Base-by-base conservation (phyloP, 2,888 invertebrate genomes). In the Pachydiplax longipennis region DNA sequence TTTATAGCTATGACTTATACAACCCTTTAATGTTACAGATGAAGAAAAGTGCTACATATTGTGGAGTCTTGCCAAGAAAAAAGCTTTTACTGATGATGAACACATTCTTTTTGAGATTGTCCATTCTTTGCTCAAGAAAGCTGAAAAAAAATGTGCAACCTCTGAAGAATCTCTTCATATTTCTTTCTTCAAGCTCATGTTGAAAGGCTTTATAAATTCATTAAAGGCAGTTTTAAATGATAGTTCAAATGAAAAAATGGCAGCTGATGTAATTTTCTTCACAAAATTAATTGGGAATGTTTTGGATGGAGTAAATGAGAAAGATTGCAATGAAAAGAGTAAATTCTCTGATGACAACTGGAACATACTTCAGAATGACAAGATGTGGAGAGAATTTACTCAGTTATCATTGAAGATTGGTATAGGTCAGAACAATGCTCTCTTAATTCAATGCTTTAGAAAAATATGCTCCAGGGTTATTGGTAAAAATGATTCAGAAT, bases 401-500 rank as follows among this genome's bases (percentile, higher is more conserved):
- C 80, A 80, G 53, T 35, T 81, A 22, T 35, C 90, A 10, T 73
- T 90, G 61, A 90, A 90, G 22, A 31, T 80, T 81, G 90, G 90
- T 13, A 58, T 80, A 31, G 44, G 90, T 61, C 48, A 61, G n/a
- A 18, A 8, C 37, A 87, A 61, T 37, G 22, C 65, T 12, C 37
- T n/a, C 15, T n/a, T 87, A 35, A 37, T 87, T n/a, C 35, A 65
- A 87, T 37, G 37, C 13, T 61, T 87, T 61, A 61, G 37, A 87
- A 87, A 61, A 61, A 35, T 87, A 5, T 87, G 87, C 13, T 87
- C 87, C 92, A 92, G 93, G 12, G 92, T 92, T 40, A 94, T 95
- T 90, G 94, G 95, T 61, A 93, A 94, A 6, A 94, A 95, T 80
- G 94, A 95, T 31, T 94, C 95, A 35, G 94, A 94, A 87, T 94